Percentiles rank a stretch among this genome's conserved stretches.
Conservation (phyloP, 2,888 invertebrate species). For the Melanostoma scalare region DNA sequence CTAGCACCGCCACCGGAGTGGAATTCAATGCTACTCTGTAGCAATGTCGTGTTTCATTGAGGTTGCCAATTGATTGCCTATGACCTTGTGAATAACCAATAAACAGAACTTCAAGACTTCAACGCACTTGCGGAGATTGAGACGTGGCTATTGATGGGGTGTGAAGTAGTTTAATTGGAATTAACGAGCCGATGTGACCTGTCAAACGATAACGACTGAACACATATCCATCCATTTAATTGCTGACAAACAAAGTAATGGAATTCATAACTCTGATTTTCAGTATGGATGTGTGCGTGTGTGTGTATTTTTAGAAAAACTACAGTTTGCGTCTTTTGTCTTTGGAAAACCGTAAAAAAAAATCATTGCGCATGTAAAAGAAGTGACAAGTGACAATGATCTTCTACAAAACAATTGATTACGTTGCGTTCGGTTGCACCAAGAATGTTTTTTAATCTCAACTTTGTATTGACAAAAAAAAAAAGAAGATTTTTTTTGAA, state of each 20-base stretch:
- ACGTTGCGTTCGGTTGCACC: too few species aligned
- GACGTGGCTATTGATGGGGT: neutral
- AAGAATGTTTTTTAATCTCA: too few species aligned
- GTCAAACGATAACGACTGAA: constrained; percentile 55
- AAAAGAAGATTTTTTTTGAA: too few species aligned
- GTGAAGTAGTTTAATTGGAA: constrained; percentile 68
- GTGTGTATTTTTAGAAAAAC: too few species aligned
- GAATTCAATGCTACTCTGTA: constrained; percentile 1
- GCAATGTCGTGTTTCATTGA: constrained; percentile 42
- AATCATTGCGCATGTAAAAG: too few species aligned
- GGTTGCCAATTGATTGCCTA: constrained; percentile 50
- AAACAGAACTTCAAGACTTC: constrained; percentile 27
- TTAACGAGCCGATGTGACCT: constrained; percentile 60
- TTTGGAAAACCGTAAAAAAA: too few species aligned
- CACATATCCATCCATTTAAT: constrained; percentile 52
- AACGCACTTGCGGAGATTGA: constrained; percentile 4
- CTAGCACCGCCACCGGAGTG: constrained; percentile 30
- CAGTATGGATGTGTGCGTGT: too few species aligned
- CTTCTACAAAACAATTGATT: too few species aligned
- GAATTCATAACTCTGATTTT: too few species aligned
- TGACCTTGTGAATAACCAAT: constrained; percentile 60
- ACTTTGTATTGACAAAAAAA: too few species aligned
- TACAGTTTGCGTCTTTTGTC: too few species aligned
- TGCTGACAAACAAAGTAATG: neutral
- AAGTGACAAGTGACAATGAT: too few species aligned